phyloP scores from a whole-genome alignment of 2,888 invertebrate genomes.

The Nineta flava region DNA sequence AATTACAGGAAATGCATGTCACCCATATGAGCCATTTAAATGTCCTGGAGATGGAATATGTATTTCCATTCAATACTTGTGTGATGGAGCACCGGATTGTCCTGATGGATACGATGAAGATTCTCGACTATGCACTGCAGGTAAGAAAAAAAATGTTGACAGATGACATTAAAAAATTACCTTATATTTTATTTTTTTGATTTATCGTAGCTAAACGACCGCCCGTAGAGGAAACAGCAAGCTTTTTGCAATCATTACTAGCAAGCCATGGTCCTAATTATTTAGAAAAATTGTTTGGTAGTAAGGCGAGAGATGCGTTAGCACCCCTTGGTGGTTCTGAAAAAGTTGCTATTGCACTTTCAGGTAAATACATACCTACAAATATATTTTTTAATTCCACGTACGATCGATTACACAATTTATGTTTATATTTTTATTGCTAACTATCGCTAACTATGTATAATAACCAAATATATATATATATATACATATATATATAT shows the following conservation, averaged over 20 bases:
- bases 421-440: too few relatives aligned
- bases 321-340: constrained; percentile 87
- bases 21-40: constrained; percentile 92
- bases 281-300: constrained; percentile 88
- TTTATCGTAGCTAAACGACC: constrained; percentile 89
- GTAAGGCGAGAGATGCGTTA: constrained; percentile 82
- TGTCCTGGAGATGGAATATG: constrained; percentile 89
- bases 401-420: too few relatives aligned
- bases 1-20: constrained; percentile 52
- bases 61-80: constrained; percentile 91
- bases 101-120: constrained; percentile 93
- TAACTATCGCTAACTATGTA: too few relatives aligned
- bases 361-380: constrained; percentile 48
- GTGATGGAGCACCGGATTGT: constrained; percentile 89
- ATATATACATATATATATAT: neutral
- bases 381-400: neutral
- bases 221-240: constrained; percentile 91
- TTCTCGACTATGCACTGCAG: constrained; percentile 85
- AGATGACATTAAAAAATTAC: neutral
- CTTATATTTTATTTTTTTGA: constrained; percentile 13
- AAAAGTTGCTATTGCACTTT: constrained; percentile 87
- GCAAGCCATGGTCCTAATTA: constrained; percentile 95
- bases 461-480: neutral
- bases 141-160: constrained; percentile 33
- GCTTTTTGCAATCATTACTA: constrained; percentile 83